Conservation (phyloP, 1,140 invertebrate species). For the Dreissena polymorpha region DNA sequence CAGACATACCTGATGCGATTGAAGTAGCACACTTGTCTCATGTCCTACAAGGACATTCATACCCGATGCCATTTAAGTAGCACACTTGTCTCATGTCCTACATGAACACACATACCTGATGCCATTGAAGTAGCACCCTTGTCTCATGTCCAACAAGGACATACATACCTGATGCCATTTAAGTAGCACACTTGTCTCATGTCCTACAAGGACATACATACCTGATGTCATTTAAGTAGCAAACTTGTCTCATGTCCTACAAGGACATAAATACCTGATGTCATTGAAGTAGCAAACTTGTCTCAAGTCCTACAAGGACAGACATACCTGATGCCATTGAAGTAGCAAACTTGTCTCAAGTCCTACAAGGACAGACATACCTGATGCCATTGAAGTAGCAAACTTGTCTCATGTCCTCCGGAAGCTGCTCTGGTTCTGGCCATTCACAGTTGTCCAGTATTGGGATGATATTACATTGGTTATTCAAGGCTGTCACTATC, state of each 20-base stretch:
- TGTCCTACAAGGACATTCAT: too few species aligned
- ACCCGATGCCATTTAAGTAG: too few species aligned
- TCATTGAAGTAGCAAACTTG: slow-evolving; percentile 98
- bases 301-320: slow-evolving; percentile 97
- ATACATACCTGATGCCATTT: slow-evolving; percentile 95
- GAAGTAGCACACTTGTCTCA: too few species aligned
- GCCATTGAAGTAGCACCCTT: slow-evolving; percentile 97
- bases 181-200: slow-evolving; percentile 96
- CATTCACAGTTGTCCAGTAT: slow-evolving; percentile 97
- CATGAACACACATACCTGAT: slow-evolving; percentile 83
- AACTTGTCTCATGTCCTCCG: slow-evolving; percentile 97
- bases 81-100: too few species aligned
- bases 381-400: slow-evolving; percentile 97
- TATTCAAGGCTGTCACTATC: slow-evolving; percentile 96
- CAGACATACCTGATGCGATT: too few species aligned
- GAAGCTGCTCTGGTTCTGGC: slow-evolving; percentile 95
- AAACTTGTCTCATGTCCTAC: slow-evolving; percentile 97
- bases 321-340: slow-evolving; percentile 92
- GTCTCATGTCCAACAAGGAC: slow-evolving; percentile 97
- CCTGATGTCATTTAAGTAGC: slow-evolving; percentile 96
- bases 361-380: slow-evolving; percentile 96
- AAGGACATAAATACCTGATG: slow-evolving; percentile 88
- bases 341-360: slow-evolving; percentile 96
- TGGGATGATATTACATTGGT: slow-evolving; percentile 99
- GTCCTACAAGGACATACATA: slow-evolving; percentile 96